A percentile compares a stretch with the other conserved stretches of the same genome.
Conservation (phyloP, 2,797 vertebrate species). For the Mormyrops attenuatus region DNA sequence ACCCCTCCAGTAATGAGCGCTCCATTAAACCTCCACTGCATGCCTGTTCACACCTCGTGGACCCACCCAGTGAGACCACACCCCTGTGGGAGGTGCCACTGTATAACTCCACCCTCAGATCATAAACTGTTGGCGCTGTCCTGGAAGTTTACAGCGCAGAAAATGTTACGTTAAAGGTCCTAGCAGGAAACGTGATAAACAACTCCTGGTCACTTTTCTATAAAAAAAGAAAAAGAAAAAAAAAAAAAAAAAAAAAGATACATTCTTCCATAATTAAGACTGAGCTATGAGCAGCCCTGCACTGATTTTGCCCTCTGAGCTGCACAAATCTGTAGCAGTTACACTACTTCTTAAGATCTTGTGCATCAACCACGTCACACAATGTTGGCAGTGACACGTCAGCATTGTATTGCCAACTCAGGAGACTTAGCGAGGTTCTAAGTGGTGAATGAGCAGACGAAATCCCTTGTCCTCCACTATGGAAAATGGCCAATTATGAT, state of each 20-base stretch:
- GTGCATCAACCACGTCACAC: not conserved
- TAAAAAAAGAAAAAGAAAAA: not conserved
- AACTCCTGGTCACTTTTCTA: not conserved
- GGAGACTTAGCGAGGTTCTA: not conserved
- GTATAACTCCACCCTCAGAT: not conserved
- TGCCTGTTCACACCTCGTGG: slow-evolving; percentile 39
- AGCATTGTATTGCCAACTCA: not conserved
- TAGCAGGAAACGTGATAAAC: not conserved
- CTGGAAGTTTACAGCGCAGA: not conserved
- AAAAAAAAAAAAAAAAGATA: not conserved
- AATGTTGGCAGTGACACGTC: not conserved
- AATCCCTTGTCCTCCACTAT: not conserved
- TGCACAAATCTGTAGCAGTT: not conserved
- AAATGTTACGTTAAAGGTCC: not conserved
- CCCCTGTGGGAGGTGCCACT: not conserved
- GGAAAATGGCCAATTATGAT: not conserved
- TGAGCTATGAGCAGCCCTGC: not conserved
- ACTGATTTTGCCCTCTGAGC: not conserved
- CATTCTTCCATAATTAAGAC: not conserved
- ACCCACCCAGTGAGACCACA: slow-evolving; percentile 7
- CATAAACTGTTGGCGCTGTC: not conserved
- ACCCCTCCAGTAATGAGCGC: slow-evolving; percentile 40
- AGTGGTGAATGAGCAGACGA: not conserved
- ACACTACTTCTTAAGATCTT: not conserved
- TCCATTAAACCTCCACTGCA: slow-evolving; percentile 3